A percentile compares a stretch with the other conserved stretches of the same genome.
Conservation (phyloP, 2,113 vertebrate species). For the Xerus inauris region DNA sequence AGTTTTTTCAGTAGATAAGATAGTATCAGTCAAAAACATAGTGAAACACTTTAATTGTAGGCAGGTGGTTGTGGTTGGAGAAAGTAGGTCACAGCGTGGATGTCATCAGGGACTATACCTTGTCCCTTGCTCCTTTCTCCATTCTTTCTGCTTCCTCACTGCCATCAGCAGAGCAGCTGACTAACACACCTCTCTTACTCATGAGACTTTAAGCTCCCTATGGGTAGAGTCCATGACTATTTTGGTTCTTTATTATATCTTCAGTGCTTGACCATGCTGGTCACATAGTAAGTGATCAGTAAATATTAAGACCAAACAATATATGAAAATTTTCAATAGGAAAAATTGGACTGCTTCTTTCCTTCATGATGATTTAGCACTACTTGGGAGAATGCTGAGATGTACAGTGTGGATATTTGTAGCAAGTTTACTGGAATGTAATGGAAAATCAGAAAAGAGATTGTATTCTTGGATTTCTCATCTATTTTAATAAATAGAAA, state of each 20-base stretch:
- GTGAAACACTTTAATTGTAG: too few relatives aligned
- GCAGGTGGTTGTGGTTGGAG: too few relatives aligned
- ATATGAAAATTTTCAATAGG: neutral
- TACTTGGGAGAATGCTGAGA: neutral
- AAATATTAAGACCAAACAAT: neutral
- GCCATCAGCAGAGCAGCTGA: too few relatives aligned
- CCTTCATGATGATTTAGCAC: neutral
- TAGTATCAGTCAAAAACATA: too few relatives aligned
- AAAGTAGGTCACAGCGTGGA: too few relatives aligned
- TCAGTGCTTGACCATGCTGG: neutral
- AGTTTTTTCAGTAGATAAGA: too few relatives aligned
- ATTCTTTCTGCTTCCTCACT: too few relatives aligned
- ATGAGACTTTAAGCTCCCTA: neutral
- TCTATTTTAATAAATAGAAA: conserved; percentile 42
- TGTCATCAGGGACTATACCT: too few relatives aligned
- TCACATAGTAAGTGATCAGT: neutral
- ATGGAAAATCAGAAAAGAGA: conserved; percentile 5
- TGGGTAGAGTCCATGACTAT: neutral
- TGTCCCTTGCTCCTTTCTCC: too few relatives aligned
- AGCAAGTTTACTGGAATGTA: conserved; percentile 10
- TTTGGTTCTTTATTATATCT: neutral
- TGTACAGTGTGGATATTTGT: neutral
- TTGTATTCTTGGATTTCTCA: neutral
- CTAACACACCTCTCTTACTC: neutral
- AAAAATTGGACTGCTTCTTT: neutral